These are phyloP conservation scores for Labrus mixtus DNA, from an alignment of 2,113 vertebrate species.

Conservation along the genomic window DNA sequence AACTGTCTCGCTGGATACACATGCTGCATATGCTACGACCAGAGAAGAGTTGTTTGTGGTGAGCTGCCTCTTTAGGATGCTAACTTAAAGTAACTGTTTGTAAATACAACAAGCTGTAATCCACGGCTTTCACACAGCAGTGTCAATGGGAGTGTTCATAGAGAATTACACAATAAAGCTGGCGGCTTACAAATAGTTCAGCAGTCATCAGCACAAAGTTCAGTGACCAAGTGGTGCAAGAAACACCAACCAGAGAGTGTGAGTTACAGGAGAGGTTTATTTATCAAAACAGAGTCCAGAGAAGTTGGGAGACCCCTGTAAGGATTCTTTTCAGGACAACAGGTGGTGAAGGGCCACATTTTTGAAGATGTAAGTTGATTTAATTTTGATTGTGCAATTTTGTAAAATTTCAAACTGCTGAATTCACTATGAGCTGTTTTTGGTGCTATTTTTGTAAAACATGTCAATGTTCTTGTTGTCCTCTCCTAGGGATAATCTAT, in stretches of 20 bases:
- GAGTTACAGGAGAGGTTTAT: background rate
- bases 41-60: background rate
- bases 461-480: background rate
- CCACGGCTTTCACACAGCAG: background rate
- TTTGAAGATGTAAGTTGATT: constrained; percentile 12
- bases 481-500: background rate
- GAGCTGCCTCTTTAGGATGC: background rate
- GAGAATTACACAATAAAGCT: constrained; percentile 67
- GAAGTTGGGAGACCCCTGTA: background rate
- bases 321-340: constrained; percentile 16
- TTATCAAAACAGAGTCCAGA: background rate
- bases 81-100: background rate
- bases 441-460: background rate
- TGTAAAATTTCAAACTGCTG: background rate
- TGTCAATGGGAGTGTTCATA: constrained; percentile 26
- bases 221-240: constrained; percentile 58
- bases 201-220: constrained; percentile 76
- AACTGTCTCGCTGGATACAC: background rate
- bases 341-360: background rate
- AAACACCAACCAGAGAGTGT: background rate
- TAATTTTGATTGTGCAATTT: background rate
- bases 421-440: background rate
- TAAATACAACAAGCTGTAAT: background rate
- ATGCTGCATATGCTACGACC: background rate
- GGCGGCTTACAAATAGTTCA: constrained; percentile 28